These are phyloP conservation scores for Acomys russatus DNA, from an alignment of 2,797 vertebrate species.

Conservation along the genomic window DNA sequence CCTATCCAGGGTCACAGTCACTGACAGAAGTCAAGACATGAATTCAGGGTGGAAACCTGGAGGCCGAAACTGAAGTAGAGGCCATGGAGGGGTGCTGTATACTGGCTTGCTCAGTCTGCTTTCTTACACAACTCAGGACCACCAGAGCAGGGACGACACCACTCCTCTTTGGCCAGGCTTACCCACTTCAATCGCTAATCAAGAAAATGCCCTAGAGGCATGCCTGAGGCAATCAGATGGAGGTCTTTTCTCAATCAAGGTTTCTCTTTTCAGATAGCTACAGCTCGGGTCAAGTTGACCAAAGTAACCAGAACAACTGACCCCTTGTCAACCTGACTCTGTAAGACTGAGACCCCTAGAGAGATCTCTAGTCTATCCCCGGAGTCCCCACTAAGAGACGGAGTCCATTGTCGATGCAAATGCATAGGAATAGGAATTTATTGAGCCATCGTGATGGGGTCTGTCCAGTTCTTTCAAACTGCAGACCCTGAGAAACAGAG, in stretches of 20 bases:
- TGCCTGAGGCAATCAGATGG: neutral
- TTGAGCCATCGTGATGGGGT: no score
- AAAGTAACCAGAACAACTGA: neutral
- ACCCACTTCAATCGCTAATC: neutral
- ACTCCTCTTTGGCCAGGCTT: neutral
- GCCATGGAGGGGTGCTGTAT: neutral
- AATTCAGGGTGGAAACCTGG: neutral
- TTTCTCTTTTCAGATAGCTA: neutral
- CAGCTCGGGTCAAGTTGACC: neutral
- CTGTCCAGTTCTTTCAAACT: no score
- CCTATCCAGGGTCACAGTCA: neutral
- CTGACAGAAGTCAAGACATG: neutral
- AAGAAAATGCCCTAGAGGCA: neutral
- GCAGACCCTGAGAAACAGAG: no score
- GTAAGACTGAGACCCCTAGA: no score
- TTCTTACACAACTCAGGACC: neutral
- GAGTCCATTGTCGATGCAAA: no score
- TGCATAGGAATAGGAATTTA: no score
- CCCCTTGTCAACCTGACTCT: neutral
- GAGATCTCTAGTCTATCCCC: no score
- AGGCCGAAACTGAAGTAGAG: neutral
- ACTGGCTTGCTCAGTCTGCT: neutral
- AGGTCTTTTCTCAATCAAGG: neutral
- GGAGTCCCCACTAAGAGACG: no score
- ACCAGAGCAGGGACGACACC: neutral